Evolutionary conservation across 2,113 vertebrate genomes (phyloP).

Genomic region (Solea solea): DNA sequence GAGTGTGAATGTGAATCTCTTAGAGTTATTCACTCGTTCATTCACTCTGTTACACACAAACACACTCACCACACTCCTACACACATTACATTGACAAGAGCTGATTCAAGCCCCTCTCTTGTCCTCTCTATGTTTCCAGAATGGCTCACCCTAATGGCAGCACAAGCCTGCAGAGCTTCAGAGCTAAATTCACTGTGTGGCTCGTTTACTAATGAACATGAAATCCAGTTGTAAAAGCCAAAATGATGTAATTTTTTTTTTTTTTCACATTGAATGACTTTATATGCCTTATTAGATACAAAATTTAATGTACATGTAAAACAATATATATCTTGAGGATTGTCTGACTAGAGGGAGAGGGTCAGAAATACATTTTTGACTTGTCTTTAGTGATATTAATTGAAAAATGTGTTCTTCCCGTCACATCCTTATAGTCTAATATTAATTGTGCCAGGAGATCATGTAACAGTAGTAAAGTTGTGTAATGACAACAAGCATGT

Average conservation of each 20-base stretch:
- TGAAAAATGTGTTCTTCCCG: too few species aligned
- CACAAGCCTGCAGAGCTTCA: conserved; percentile 42
- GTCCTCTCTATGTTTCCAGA: conserved; percentile 44
- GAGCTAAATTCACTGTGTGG: conserved; percentile 40
- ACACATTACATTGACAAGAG: conserved; percentile 44
- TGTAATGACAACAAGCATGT: background rate
- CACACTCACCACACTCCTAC: conserved; percentile 31
- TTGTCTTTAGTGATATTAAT: too few species aligned
- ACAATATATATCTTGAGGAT: background rate
- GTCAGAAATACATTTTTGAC: too few species aligned
- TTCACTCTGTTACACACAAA: conserved; percentile 16
- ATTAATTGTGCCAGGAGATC: background rate
- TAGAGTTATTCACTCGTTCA: conserved; percentile 28
- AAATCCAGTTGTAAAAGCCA: conserved; percentile 37
- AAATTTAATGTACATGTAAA: background rate
- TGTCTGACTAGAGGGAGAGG: too few species aligned
- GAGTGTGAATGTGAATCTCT: conserved; percentile 26
- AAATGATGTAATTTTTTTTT: conserved; percentile 8
- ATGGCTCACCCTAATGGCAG: conserved; percentile 50
- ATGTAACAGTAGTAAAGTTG: background rate
- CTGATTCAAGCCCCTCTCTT: conserved; percentile 44
- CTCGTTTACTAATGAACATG: conserved; percentile 46
- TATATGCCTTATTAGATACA: background rate
- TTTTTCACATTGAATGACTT: conserved; percentile 19
- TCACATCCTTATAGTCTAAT: background rate